phyloP scores from a whole-genome alignment of 2,888 invertebrate species.

The Ornithoptera priamus region DNA sequence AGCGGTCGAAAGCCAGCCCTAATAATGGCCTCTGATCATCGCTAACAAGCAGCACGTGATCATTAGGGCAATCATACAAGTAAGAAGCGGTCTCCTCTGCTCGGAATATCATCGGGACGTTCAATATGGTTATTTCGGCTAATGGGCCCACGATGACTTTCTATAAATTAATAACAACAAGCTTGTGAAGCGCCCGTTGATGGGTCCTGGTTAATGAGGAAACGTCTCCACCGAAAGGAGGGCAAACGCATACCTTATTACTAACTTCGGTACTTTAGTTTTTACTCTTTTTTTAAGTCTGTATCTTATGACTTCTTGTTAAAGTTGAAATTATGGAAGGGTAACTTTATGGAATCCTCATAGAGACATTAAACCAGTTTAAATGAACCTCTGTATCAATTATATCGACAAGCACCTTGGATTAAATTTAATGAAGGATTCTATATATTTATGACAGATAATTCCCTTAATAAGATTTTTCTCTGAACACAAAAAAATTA shows the following conservation, averaged over 20 bases:
- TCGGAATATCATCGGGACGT: conserved; percentile 59
- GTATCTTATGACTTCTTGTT: conserved; percentile 48
- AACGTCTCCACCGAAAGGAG: conserved; percentile 65
- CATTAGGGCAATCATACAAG: conserved; percentile 71
- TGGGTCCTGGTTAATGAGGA: conserved; percentile 71
- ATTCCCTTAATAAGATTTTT: conserved; percentile 11
- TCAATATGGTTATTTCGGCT: conserved; percentile 73
- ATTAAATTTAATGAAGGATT: conserved; percentile 29
- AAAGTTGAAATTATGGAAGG: conserved; percentile 27
- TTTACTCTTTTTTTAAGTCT: conserved; percentile 41
- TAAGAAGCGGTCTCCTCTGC: conserved; percentile 50
- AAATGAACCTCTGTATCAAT: conserved; percentile 25
- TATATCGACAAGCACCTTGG: conserved; percentile 25
- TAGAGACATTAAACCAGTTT: conserved; percentile 26
- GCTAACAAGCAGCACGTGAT: conserved; percentile 76
- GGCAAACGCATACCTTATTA: conserved; percentile 55
- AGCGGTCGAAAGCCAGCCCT: conserved; percentile 63
- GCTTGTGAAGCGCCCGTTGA: conserved; percentile 58
- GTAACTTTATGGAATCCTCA: conserved; percentile 19
- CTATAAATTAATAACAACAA: conserved; percentile 79
- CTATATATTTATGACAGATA: conserved; percentile 26
- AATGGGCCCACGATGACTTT: conserved; percentile 77
- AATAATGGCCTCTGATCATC: conserved; percentile 64
- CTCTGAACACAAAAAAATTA: conserved; percentile 15
- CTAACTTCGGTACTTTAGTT: conserved; percentile 49